These are phyloP conservation scores for Lithobates pipiens DNA, from an alignment of 2,797 vertebrate species.

Conservation along the genomic window DNA sequence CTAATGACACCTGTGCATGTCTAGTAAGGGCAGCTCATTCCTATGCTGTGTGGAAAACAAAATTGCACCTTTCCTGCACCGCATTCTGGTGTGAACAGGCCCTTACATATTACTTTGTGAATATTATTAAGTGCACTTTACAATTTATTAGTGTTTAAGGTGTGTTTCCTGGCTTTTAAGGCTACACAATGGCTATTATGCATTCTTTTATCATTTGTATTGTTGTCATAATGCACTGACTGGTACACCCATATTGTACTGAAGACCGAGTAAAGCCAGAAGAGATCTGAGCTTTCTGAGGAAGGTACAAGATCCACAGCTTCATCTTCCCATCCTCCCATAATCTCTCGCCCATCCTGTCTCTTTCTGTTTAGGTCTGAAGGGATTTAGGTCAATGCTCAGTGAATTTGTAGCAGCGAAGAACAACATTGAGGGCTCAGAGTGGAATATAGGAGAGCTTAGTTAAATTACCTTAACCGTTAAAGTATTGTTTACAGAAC, in stretches of 20 bases:
- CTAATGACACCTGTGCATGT: too few species aligned
- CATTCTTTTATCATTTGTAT: neutral
- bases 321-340: constrained; percentile 32
- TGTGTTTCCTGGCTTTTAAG: neutral
- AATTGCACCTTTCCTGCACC: too few species aligned
- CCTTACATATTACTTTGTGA: too few species aligned
- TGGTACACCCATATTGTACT: neutral
- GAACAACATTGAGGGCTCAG: constrained; percentile 29
- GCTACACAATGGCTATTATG: neutral
- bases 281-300: neutral
- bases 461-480: constrained; percentile 41
- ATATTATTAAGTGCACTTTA: neutral
- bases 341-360: constrained; percentile 33
- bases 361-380: constrained; percentile 59
- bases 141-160: neutral
- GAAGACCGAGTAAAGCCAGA: neutral
- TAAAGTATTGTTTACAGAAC: constrained; percentile 28
- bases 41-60: too few species aligned
- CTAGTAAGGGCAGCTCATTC: too few species aligned
- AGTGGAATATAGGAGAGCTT: constrained; percentile 30
- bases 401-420: constrained; percentile 52
- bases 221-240: neutral
- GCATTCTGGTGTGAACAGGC: too few species aligned
- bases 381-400: constrained; percentile 61
- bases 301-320: constrained; percentile 19